phyloP scores from a whole-genome alignment of 2,888 invertebrate genomes.

The Rutpela maculata region DNA sequence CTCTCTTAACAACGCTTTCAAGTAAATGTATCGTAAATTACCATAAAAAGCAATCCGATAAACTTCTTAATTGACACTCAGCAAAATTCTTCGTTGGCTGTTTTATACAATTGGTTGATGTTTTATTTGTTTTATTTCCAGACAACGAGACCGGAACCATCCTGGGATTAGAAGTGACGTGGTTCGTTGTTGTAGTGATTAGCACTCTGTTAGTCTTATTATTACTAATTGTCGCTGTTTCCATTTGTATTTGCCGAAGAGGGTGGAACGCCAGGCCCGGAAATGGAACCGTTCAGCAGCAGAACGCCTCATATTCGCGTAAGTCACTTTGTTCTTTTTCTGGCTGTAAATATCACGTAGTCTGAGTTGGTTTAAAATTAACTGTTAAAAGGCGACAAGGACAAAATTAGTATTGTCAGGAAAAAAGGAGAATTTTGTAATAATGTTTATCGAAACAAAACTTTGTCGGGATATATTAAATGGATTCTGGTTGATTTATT shows the following conservation, averaged over 20 bases:
- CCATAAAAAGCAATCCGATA: background rate
- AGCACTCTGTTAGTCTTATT: constrained; percentile 82
- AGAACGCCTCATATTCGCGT: constrained; percentile 75
- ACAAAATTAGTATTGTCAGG: background rate
- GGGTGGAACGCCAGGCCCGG: constrained; percentile 74
- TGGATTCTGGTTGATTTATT: background rate
- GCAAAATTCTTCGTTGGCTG: background rate
- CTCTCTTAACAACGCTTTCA: background rate
- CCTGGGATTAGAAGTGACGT: constrained; percentile 84
- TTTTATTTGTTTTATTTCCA: constrained; percentile 68
- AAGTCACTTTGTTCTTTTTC: constrained; percentile 60
- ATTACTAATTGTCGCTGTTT: constrained; percentile 82
- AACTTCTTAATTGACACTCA: background rate
- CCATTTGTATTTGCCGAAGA: constrained; percentile 86
- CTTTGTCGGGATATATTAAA: background rate
- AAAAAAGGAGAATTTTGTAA: constrained; percentile 4
- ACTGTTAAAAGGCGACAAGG: background rate
- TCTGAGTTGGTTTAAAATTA: background rate
- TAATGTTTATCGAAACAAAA: background rate
- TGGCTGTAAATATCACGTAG: constrained; percentile 15
- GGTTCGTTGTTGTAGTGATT: constrained; percentile 85
- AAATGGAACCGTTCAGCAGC: constrained; percentile 73
- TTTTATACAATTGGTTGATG: constrained; percentile 14
- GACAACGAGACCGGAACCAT: constrained; percentile 80
- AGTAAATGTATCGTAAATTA: background rate